A percentile compares a stretch with the other conserved stretches of the same genome.
Conservation (phyloP, 2,797 vertebrate genomes). For the Rhinella marina region DNA sequence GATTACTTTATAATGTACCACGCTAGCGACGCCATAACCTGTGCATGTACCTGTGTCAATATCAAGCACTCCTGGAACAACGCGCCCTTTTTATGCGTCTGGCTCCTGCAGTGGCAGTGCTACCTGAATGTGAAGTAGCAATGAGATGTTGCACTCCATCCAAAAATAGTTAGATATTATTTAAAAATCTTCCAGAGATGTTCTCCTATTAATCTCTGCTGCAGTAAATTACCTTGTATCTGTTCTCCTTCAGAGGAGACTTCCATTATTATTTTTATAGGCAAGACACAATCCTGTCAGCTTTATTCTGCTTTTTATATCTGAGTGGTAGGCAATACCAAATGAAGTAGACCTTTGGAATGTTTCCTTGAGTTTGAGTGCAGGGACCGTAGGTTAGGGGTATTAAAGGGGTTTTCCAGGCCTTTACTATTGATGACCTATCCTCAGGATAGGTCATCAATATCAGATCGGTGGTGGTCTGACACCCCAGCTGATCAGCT, state of each 20-base stretch:
- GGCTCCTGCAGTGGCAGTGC: background rate
- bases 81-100: slow-evolving; percentile 7
- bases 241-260: background rate
- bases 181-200: background rate
- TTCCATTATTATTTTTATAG: slow-evolving; percentile 18
- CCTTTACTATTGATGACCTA: too few species aligned
- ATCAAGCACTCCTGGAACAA: background rate
- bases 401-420: too few species aligned
- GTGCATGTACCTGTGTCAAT: background rate
- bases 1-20: background rate
- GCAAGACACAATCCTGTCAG: background rate
- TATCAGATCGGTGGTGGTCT: too few species aligned
- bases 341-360: background rate
- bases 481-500: too few species aligned
- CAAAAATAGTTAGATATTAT: slow-evolving; percentile 8
- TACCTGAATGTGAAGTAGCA: slow-evolving; percentile 9
- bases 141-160: background rate
- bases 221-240: background rate
- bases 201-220: background rate
- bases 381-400: too few species aligned
- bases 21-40: background rate
- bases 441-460: too few species aligned
- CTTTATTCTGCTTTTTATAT: background rate
- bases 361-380: too few species aligned
- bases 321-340: background rate